Evolutionary conservation across 2,113 vertebrate genomes (phyloP), one percentile per base, ranked within the genome.

Genomic region (Fulica atra): DNA sequence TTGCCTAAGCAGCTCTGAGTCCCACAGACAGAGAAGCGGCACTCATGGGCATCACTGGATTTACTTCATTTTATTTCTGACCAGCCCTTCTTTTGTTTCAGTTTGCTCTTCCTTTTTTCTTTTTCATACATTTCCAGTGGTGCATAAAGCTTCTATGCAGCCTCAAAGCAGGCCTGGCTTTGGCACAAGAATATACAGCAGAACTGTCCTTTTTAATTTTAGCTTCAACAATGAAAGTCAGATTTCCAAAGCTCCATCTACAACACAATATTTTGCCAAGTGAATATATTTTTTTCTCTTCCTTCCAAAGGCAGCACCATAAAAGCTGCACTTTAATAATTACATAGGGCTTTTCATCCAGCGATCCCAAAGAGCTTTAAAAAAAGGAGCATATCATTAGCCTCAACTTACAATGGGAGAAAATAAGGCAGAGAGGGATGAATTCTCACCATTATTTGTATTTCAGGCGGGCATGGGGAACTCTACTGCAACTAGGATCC

Each of bases 301-400:
- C 65, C 25, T 84, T 86, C 70, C 53, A 65, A 70, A 95, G 83
- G 72, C 73, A 87, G 59, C 46, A 51, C 63, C 70, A 80, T 51
- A 93, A 96, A 96, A 92, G 81, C 91, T 87, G 36, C 70, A 73
- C 65, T 93, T 91, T 24, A 82, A 72, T 93, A 94, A 96, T 92
- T 79, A 91, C 57, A 89, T 17, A 65, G 36, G 16, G 50, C 73
- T 95, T 96, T 92, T 93, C 91, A 95, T 79, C 65, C 88, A 79
- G 17, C 0, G 0, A 72, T 69, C 93, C 86, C 83, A 35, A 89
- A 72, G 54, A 94, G 56, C 60, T 91, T 94, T 83, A 74, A 61
- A 96, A 48, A 80, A 84, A 80, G 53, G 48, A 94, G 50, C 20
- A 0, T 69, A 82, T 80, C 74, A 92, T 94, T 92, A 96, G 70